Percentiles rank a stretch among this genome's conserved stretches.
phyloP scores from a whole-genome alignment of 23 tunicate genomes.

The Aplidium turbinatum region DNA sequence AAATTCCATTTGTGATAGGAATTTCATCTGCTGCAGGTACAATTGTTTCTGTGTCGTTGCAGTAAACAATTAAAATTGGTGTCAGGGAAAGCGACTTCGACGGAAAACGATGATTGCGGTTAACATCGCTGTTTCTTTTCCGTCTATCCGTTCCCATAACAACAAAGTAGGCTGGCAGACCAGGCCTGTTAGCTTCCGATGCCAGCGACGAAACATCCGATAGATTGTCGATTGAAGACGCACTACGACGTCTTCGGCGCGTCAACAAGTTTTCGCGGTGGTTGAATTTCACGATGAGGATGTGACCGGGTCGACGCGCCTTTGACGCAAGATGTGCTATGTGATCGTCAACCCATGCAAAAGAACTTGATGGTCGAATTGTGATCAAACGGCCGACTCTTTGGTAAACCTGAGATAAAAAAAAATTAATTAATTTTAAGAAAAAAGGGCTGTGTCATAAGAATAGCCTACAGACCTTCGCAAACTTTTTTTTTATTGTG shows the following conservation, averaged over 20 bases:
- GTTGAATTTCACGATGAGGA: conserved; percentile 59
- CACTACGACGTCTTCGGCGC: conserved; percentile 13
- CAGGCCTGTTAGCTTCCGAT: neutral
- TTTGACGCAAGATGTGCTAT: conserved; percentile 27
- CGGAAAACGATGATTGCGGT: conserved; percentile 17
- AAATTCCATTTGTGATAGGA: conserved; percentile 9
- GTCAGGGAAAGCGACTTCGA: neutral
- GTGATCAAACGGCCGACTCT: conserved; percentile 42
- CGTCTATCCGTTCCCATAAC: conserved; percentile 46
- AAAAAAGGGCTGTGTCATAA: no score
- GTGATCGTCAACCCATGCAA: conserved; percentile 48
- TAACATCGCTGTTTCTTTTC: conserved; percentile 49
- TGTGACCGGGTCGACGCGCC: conserved; percentile 39
- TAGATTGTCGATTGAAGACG: neutral
- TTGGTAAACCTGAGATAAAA: conserved; percentile 38
- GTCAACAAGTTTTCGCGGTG: neutral
- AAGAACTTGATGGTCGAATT: conserved; percentile 24
- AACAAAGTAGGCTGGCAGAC: conserved; percentile 44
- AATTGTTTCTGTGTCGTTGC: conserved; percentile 52
- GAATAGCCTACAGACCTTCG: no score
- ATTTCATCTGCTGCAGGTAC: conserved; percentile 2
- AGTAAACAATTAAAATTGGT: conserved; percentile 59
- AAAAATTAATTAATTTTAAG: no score
- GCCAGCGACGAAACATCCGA: neutral
- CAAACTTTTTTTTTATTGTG: no score